Percentiles rank a stretch among this genome's conserved stretches.
Conservation (phyloP, 2,888 invertebrate species). For the Julus scanicus region DNA sequence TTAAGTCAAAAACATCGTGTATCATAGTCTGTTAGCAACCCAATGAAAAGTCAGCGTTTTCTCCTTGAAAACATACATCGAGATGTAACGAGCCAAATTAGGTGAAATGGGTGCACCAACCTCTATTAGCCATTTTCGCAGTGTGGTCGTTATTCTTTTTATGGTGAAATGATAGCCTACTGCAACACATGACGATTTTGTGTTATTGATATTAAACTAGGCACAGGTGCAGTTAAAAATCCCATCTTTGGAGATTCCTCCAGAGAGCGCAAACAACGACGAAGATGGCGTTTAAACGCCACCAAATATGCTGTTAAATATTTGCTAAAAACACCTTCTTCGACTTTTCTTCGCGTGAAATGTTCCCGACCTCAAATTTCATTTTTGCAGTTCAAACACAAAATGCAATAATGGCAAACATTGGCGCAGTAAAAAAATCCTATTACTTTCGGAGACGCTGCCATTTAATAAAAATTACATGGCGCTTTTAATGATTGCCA, state of each 20-base stretch:
- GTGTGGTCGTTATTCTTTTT: conserved; percentile 43
- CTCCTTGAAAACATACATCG: conserved; percentile 1
- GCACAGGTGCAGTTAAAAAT: conserved; percentile 36
- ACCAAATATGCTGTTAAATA: conserved; percentile 15
- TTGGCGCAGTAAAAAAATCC: not conserved
- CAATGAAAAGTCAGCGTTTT: not conserved
- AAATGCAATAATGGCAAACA: not conserved
- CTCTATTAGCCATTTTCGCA: conserved; percentile 38
- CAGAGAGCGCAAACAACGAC: not conserved
- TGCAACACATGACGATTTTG: conserved; percentile 37
- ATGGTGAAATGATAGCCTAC: conserved; percentile 14
- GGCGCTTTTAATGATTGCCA: conserved; percentile 30
- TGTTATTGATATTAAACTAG: conserved; percentile 43
- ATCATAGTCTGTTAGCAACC: not conserved
- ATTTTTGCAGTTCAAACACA: conserved; percentile 34
- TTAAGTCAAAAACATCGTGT: not conserved
- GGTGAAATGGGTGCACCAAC: conserved; percentile 17
- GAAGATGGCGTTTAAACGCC: not conserved
- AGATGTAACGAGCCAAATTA: not conserved
- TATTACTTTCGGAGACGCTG: conserved; percentile 17
- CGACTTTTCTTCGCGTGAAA: not conserved
- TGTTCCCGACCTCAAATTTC: conserved; percentile 17
- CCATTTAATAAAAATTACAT: conserved; percentile 42
- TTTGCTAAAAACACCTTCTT: conserved; percentile 1
- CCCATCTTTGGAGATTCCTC: not conserved